Percentiles rank a stretch among this genome's conserved stretches.
These are phyloP conservation scores for Chymomyza fuscimana DNA, from an alignment of 2,888 invertebrate species.

Conservation along the genomic window DNA sequence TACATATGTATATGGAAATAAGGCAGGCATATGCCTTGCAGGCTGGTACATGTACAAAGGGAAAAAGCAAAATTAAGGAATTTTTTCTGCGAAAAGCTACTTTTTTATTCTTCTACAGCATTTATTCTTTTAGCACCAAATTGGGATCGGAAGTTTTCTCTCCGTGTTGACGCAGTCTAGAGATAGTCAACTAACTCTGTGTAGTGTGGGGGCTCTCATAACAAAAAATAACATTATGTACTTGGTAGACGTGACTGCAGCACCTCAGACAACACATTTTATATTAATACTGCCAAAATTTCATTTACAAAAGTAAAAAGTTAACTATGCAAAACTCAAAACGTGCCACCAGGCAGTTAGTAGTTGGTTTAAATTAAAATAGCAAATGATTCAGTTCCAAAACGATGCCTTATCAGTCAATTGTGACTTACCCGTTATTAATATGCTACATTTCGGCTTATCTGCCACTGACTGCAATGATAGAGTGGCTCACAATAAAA, in stretches of 20 bases:
- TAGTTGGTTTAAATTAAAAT: not conserved
- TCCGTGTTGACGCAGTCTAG: too few relatives aligned
- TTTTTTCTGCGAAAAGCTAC: too few relatives aligned
- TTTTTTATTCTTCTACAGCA: too few relatives aligned
- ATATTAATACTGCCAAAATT: not conserved
- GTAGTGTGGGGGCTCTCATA: not conserved
- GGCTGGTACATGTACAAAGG: too few relatives aligned
- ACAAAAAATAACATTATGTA: too few relatives aligned
- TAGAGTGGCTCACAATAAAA: not conserved
- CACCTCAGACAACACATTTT: not conserved
- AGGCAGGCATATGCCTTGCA: too few relatives aligned
- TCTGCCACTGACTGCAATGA: not conserved
- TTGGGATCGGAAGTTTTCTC: too few relatives aligned
- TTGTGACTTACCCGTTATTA: not conserved
- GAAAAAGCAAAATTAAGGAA: too few relatives aligned
- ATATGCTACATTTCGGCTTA: not conserved
- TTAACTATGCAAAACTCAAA: not conserved
- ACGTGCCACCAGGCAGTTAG: not conserved
- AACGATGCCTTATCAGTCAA: not conserved
- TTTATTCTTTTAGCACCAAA: too few relatives aligned
- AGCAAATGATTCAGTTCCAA: not conserved
- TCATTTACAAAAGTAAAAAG: not conserved
- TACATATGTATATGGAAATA: too few relatives aligned
- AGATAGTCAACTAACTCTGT: not conserved
- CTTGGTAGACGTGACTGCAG: not conserved